These are phyloP conservation scores for Solea senegalensis DNA, from an alignment of 2,113 vertebrate species.

Conservation along the genomic window DNA sequence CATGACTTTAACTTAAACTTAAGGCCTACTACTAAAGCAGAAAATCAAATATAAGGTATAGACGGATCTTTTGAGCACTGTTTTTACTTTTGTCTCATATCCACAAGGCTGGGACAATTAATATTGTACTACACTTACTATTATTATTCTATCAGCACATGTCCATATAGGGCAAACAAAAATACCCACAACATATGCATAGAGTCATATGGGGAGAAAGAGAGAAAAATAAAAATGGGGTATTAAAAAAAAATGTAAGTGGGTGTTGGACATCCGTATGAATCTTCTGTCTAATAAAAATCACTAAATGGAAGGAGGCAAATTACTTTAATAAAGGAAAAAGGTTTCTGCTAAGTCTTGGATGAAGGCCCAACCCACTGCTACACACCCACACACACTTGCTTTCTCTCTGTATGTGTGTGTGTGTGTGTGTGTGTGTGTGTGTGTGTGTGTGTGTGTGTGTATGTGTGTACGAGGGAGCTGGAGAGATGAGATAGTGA, in stretches of 20 bases:
- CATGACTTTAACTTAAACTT: no score
- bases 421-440: constrained; percentile 15
- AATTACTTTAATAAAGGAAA: constrained; percentile 53
- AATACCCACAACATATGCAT: not conserved
- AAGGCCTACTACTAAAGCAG: no score
- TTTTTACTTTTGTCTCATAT: no score
- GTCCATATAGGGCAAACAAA: no score
- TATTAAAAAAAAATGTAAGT: not conserved
- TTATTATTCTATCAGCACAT: no score
- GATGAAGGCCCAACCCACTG: constrained; percentile 43
- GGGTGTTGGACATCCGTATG: constrained; percentile 21
- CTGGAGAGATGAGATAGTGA: not conserved
- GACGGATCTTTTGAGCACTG: no score
- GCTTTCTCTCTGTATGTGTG: no score
- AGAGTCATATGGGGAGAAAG: constrained; percentile 1
- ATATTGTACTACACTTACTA: no score
- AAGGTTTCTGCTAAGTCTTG: constrained; percentile 40
- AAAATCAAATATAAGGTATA: no score
- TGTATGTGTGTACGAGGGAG: not conserved
- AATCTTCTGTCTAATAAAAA: constrained; percentile 52
- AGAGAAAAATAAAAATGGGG: not conserved
- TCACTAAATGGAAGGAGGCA: constrained; percentile 40
- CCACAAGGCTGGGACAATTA: no score
- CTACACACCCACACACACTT: constrained; percentile 1
- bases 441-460: constrained; percentile 14